Conservation (phyloP, 2,113 vertebrate species). For the Monopterus albus region DNA sequence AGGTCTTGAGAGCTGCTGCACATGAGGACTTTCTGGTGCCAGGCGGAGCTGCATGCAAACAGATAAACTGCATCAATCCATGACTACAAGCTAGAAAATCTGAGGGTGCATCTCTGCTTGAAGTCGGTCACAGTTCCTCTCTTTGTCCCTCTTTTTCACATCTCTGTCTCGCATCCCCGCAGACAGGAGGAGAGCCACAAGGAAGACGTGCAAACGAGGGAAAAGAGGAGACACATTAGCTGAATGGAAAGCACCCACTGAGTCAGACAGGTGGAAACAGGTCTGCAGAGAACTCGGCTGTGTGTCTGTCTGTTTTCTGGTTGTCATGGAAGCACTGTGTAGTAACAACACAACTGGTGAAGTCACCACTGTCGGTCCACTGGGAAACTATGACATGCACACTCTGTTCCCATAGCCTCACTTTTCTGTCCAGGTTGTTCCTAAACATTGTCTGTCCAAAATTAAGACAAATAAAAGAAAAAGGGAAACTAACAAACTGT, state of each 20-base stretch:
- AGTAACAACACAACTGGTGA: constrained; percentile 23
- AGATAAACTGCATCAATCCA: too few species aligned
- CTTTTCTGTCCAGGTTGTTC: constrained; percentile 18
- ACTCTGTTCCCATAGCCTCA: constrained; percentile 12
- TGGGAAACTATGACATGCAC: constrained; percentile 31
- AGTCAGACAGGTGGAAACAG: constrained; percentile 37
- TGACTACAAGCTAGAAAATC: too few species aligned
- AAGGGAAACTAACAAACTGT: too few species aligned
- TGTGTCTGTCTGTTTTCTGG: constrained; percentile 34
- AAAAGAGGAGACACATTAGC: not conserved
- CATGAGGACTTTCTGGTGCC: too few species aligned
- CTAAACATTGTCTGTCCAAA: too few species aligned
- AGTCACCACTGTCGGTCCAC: constrained; percentile 24
- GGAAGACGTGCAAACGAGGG: not conserved
- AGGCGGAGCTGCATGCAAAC: too few species aligned
- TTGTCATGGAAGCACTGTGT: constrained; percentile 29
- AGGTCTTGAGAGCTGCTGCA: too few species aligned
- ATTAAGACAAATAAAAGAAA: too few species aligned
- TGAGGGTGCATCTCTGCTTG: too few species aligned
- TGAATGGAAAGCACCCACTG: not conserved
- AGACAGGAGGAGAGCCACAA: not conserved
- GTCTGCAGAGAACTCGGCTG: constrained; percentile 16
- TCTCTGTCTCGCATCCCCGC: not conserved
- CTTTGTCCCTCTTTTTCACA: too few species aligned
- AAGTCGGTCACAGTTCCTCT: too few species aligned